Evolutionary conservation across 2,797 vertebrate species (phyloP), one percentile per base, ranked within the genome.

Genomic region (Brachyalestes nurse): DNA sequence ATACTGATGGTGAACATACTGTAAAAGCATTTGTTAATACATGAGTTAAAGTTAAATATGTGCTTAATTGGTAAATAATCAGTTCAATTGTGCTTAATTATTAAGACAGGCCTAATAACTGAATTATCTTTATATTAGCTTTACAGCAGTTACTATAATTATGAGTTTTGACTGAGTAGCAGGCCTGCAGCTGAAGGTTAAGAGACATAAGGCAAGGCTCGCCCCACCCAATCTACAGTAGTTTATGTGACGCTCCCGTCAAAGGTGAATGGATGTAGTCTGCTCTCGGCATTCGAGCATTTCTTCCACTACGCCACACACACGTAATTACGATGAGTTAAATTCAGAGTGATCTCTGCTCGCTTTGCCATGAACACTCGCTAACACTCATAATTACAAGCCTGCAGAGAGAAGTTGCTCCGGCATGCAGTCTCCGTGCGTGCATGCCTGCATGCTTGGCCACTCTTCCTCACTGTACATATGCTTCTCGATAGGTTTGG

Each of bases 401-500:
- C 77, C 62, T 72, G 85, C 82, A 66, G 49, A 72, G 82, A 80
- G 82, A 82, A 82, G 8, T 78, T 72, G 87, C 25, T 38, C 42
- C 45, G 66, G 38, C 67, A 38, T 79, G 71, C 62, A 79, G 80
- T 78, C 58, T 72, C 62, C 34, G 49, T 76, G 66, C 53, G 45
- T 64, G 47, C 40, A 57, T 8, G 57, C 21, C 51, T 77, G 58
- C 62, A 55, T 65, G 55, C 42, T 16, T 69, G 70, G 66, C 53
- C 47, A 64, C 42, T 79, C 40, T 79, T 83, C 81, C 42, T 53
- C 64, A 25, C 64, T 51, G 61, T 69, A 51, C 28, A 45, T 40
- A 21, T n/a, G 10, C 17, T 78, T 75, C 40, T n/a, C 12, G 12
- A 62, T 77, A 49, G 38, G 55, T 58, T 38, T 9, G 47, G 67